Evolutionary conservation across 2,888 invertebrate species (phyloP).

Genomic region (Prosapia bicincta): DNA sequence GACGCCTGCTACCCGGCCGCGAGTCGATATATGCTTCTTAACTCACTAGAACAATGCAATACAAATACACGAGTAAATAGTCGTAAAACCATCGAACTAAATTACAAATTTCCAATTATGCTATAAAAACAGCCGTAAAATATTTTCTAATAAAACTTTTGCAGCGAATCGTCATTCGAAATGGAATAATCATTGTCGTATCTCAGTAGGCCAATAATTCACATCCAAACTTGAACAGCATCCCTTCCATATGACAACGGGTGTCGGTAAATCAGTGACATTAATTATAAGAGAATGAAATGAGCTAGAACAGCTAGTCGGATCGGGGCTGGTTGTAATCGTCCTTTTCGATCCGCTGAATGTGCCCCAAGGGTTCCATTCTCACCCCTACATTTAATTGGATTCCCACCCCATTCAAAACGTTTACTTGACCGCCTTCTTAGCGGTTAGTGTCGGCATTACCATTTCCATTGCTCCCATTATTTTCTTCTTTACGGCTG

Average conservation of each 20-base stretch:
- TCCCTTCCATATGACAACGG: not conserved
- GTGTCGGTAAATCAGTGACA: not conserved
- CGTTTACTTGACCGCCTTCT: not conserved
- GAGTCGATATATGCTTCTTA: too few relatives aligned
- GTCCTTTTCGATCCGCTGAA: conserved; percentile 40
- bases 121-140: too few relatives aligned
- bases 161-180: not conserved
- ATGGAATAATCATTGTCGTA: not conserved
- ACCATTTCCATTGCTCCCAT: not conserved
- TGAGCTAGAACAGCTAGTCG: not conserved
- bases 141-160: too few relatives aligned
- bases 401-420: conserved; percentile 21
- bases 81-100: not conserved
- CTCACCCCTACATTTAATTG: conserved; percentile 36
- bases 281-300: not conserved
- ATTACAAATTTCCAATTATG: not conserved
- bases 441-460: not conserved
- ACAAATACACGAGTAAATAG: too few relatives aligned
- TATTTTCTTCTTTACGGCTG: not conserved
- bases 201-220: not conserved
- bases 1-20: too few relatives aligned
- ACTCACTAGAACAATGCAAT: too few relatives aligned
- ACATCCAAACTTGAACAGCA: not conserved
- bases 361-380: conserved; percentile 37
- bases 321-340: conserved; percentile 34